These are phyloP conservation scores for Toxostoma redivivum DNA, from an alignment of 2,113 vertebrate genomes.

Conservation along the genomic window DNA sequence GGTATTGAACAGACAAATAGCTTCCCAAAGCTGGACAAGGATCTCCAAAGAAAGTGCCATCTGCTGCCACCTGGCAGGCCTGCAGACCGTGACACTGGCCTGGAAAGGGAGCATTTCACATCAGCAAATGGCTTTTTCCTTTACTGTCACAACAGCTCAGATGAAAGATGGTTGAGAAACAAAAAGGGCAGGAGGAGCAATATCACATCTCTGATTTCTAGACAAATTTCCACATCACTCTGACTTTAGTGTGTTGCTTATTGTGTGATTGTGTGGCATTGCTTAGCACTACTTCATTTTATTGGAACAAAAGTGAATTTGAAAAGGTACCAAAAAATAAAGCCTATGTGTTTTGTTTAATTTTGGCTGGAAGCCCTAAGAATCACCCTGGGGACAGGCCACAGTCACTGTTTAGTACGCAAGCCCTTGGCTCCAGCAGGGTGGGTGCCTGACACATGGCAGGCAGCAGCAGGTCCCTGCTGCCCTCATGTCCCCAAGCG, in stretches of 20 bases:
- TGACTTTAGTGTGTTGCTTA: not conserved
- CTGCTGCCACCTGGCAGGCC: constrained; percentile 82
- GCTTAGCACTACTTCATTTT: not conserved
- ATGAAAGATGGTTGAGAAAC: not conserved
- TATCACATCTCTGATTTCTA: not conserved
- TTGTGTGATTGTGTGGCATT: not conserved
- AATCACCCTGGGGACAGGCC: not conserved
- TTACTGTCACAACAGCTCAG: not conserved
- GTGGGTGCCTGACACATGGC: accelerated
- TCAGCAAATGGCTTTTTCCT: not conserved
- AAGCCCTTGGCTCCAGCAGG: not conserved
- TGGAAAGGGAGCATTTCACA: constrained; percentile 32
- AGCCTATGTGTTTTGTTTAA: not conserved
- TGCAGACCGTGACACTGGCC: constrained; percentile 88
- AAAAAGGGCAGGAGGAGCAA: not conserved
- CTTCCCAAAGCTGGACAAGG: constrained; percentile 82
- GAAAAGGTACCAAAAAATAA: not conserved
- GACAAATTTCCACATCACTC: not conserved
- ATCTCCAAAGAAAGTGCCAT: constrained; percentile 80
- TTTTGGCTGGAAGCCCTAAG: not conserved
- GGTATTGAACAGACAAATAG: constrained; percentile 88
- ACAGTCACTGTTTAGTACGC: not conserved
- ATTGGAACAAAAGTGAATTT: not conserved
- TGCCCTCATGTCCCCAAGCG: accelerated
- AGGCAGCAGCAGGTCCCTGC: not conserved